These are phyloP conservation scores for Augochlora pura DNA, from an alignment of 1,140 invertebrate species.

Conservation along the genomic window DNA sequence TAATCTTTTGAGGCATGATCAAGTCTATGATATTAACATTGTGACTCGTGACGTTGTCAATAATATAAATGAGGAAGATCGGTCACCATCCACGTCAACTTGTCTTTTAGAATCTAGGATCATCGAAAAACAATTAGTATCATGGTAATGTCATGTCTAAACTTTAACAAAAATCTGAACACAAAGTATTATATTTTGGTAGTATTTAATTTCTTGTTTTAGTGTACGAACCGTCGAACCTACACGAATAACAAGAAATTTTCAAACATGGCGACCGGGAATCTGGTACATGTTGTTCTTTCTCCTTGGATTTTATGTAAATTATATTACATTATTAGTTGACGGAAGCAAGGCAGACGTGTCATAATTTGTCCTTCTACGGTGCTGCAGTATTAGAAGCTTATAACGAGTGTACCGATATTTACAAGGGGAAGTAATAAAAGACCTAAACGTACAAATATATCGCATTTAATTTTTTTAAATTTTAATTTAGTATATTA, in stretches of 20 bases:
- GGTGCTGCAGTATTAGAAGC: constrained; percentile 28
- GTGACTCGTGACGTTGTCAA: constrained; percentile 20
- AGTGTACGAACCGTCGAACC: constrained; percentile 35
- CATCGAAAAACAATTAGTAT: constrained; percentile 48
- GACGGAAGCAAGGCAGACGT: constrained; percentile 24
- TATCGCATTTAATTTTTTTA: constrained; percentile 26
- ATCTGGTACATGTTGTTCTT: constrained; percentile 68
- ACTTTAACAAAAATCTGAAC: not conserved
- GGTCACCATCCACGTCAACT: constrained; percentile 43
- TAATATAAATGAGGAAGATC: constrained; percentile 49
- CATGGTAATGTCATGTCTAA: constrained; percentile 51
- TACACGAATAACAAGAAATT: constrained; percentile 37
- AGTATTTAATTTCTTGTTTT: constrained; percentile 20
- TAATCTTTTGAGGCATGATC: constrained; percentile 65
- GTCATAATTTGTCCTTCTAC: constrained; percentile 13
- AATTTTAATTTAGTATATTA: constrained; percentile 27
- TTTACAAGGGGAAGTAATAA: constrained; percentile 18
- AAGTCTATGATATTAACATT: constrained; percentile 49
- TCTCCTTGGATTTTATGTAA: constrained; percentile 68
- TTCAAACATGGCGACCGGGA: constrained; percentile 52
- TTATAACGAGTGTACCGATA: constrained; percentile 4
- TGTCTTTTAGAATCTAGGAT: constrained; percentile 50
- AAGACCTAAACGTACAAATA: constrained; percentile 26
- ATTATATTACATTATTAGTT: constrained; percentile 57
- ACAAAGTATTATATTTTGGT: not conserved